Base-by-base conservation (phyloP, 2,888 invertebrate species). In the Camptogramma bilineatum region DNA sequence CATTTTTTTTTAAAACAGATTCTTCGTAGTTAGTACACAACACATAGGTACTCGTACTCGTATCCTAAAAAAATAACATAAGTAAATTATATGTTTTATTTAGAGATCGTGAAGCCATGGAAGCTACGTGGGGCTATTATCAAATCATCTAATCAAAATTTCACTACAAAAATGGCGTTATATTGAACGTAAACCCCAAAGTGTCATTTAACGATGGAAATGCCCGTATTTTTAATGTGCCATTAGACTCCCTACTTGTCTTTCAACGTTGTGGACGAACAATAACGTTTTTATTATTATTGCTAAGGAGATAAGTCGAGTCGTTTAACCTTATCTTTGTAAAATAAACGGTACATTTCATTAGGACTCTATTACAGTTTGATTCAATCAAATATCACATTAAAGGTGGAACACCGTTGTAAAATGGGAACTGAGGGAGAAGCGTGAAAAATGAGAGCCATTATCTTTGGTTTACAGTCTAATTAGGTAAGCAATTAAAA, bases 181-280 rank as follows among this genome's bases (percentile, higher is more conserved):
- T 77, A 80, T 76, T 75, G 78, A 74, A 76, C 82, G 75, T 90
- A 85, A 86, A 79, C 72, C 77, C 75, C 66, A 68, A 68, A 77
- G 77, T 75, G 76, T 75, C 80, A 77, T 87, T 85, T 80, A 83
- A 80, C 79, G 82, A 79, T 78, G 73, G 62, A 79, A 84, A 80
- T 75, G 79, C 76, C 80, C 82, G 82, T 84, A 86, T 83, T 73
- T 88, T 89, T 88, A 86, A 89, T 85, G 85, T 79, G 73, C 85
- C 79, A 84, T 90, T 84, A 85, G 74, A 79, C 78, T 72, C 73
- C 71, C 69, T 79, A 70, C 79, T 83, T 80, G 77, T 80, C 77
- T 83, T 83, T 84, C 80, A 83, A 81, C 70, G 73, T 77, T 78
- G 70, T 65, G 78, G 77, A 76, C 68, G 66, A 64, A 71, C 78